These are phyloP conservation scores for Anomalospiza imberbis DNA, from an alignment of 2,797 vertebrate species.

Conservation along the genomic window DNA sequence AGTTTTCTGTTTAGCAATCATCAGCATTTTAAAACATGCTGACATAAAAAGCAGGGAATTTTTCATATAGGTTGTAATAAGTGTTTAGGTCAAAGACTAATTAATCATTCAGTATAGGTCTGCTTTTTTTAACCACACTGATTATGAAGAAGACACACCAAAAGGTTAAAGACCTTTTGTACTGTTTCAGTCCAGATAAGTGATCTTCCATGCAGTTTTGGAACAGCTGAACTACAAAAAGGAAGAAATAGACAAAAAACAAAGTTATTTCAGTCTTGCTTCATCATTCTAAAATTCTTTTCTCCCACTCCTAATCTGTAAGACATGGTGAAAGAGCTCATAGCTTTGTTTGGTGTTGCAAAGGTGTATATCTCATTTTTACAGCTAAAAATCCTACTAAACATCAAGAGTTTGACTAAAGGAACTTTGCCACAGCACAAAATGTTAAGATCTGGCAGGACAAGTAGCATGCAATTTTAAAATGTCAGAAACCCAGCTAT, in stretches of 20 bases:
- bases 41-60: neutral
- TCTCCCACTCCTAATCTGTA: neutral
- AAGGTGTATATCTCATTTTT: neutral
- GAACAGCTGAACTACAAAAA: neutral
- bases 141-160: neutral
- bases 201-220: neutral
- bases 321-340: neutral
- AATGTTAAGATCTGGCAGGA: neutral
- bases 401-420: neutral
- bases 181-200: neutral
- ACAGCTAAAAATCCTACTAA: neutral
- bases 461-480: neutral
- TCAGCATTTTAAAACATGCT: neutral
- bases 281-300: neutral
- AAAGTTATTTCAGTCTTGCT: neutral
- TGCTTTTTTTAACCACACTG: neutral
- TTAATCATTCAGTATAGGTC: neutral
- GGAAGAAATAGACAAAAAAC: neutral
- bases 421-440: neutral
- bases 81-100: neutral
- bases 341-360: neutral
- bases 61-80: neutral
- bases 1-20: neutral
- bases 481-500: neutral
- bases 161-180: slow-evolving; percentile 3